Evolutionary conservation across 2,113 vertebrate species (phyloP).

Genomic region (Camarhynchus parvulus): DNA sequence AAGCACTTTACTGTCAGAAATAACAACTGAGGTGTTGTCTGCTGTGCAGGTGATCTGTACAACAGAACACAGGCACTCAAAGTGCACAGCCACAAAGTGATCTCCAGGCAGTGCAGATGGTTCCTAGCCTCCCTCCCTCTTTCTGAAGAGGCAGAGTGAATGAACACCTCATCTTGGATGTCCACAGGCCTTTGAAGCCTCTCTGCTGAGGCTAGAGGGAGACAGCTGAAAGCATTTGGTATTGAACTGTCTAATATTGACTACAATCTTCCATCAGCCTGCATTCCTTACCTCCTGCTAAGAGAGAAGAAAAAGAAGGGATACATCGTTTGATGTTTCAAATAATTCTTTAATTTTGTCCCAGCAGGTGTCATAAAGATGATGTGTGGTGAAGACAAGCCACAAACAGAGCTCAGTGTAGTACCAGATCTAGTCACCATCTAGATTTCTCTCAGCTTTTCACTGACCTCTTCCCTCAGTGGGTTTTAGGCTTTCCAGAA

Average conservation of each 20-base stretch:
- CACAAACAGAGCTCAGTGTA: not conserved
- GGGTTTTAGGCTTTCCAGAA: not conserved
- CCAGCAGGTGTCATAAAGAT: not conserved
- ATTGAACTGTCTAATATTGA: not conserved
- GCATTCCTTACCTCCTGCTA: not conserved
- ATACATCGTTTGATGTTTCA: not conserved
- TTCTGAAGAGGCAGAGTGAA: not conserved
- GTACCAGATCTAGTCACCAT: not conserved
- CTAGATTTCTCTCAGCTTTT: not conserved
- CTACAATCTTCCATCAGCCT: not conserved
- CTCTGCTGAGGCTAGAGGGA: not conserved
- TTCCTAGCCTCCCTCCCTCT: not conserved
- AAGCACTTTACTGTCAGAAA: not conserved
- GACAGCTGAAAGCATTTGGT: not conserved
- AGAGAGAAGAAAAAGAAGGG: not conserved
- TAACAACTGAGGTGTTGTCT: not conserved
- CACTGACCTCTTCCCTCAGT: not conserved
- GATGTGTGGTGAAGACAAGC: not conserved
- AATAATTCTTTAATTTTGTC: not conserved
- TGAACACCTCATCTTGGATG: not conserved
- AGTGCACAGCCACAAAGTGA: not conserved
- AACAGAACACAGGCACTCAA: not conserved
- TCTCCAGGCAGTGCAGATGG: not conserved
- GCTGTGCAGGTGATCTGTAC: not conserved
- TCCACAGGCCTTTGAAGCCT: not conserved